A percentile compares a stretch with the other conserved stretches of the same genome.
Evolutionary conservation across 2,888 invertebrate genomes (phyloP).

Genomic region (Dolichopus griseipennis): DNA sequence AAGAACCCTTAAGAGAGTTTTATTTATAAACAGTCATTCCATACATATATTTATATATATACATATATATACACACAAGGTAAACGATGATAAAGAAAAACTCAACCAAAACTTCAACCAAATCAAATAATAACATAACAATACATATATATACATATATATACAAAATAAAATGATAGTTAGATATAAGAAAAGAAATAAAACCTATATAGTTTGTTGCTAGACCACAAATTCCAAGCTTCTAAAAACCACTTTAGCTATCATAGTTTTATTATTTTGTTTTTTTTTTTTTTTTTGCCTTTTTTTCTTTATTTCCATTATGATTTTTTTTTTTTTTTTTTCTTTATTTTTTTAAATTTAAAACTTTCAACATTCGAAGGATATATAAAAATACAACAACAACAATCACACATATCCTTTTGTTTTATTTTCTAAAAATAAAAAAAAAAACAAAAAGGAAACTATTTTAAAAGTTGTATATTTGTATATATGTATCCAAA

Average conservation of each 20-base stretch:
- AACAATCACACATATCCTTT: too few relatives aligned
- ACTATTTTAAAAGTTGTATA: background rate
- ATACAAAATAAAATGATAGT: background rate
- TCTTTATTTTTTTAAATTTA: too few relatives aligned
- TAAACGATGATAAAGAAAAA: background rate
- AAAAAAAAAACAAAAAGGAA: too few relatives aligned
- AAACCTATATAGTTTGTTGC: slow-evolving; percentile 3
- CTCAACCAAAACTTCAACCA: background rate
- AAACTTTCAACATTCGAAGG: background rate
- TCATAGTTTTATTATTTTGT: background rate
- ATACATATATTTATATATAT: too few relatives aligned
- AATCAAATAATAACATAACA: background rate
- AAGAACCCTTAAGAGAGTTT: background rate
- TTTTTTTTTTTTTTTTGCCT: too few relatives aligned
- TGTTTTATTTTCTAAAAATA: too few relatives aligned
- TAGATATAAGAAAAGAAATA: background rate
- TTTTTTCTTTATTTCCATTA: too few relatives aligned
- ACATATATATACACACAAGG: background rate
- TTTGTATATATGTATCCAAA: background rate
- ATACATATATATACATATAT: too few relatives aligned
- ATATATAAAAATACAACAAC: background rate
- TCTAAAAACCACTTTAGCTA: background rate
- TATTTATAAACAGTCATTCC: too few relatives aligned
- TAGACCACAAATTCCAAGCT: slow-evolving; percentile 2
- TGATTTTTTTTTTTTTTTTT: too few relatives aligned